Percentiles rank a stretch among this genome's conserved stretches.
phyloP scores from a whole-genome alignment of 2,113 vertebrate genomes.

The Pterophyllum scalare region DNA sequence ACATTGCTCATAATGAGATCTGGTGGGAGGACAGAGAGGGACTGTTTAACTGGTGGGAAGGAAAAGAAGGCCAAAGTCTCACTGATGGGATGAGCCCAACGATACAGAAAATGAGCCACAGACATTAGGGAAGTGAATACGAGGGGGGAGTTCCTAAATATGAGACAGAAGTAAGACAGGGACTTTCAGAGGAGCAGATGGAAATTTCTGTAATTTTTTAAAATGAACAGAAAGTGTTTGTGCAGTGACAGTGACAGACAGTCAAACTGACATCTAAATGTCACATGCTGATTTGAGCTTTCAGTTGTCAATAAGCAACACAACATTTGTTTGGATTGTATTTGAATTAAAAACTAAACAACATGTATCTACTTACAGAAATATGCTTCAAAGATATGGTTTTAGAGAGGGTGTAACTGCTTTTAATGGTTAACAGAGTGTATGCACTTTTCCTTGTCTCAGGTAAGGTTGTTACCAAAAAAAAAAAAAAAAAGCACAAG shows the following conservation, averaged over 20 bases:
- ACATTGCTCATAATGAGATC: conserved; percentile 57
- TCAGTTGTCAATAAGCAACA: background rate
- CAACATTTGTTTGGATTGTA: background rate
- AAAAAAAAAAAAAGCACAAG: too few relatives aligned
- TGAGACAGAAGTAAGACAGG: background rate
- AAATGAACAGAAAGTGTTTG: background rate
- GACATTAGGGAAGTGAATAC: conserved; percentile 14
- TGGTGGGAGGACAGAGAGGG: conserved; percentile 51
- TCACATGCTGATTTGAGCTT: background rate
- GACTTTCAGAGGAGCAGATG: conserved; percentile 4
- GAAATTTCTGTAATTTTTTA: background rate
- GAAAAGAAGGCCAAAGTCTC: conserved; percentile 3
- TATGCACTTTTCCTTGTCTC: background rate
- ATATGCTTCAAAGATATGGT: background rate
- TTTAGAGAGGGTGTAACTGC: background rate
- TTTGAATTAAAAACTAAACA: background rate
- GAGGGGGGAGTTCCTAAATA: conserved; percentile 21
- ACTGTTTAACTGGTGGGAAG: conserved; percentile 38
- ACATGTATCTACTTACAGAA: background rate
- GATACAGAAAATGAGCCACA: background rate
- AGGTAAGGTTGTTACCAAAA: too few relatives aligned
- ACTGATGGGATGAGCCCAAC: conserved; percentile 11
- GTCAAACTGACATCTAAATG: background rate
- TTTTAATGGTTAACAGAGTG: background rate
- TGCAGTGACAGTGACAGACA: background rate